A percentile compares a stretch with the other conserved stretches of the same genome.
phyloP scores from a whole-genome alignment of 2,888 invertebrate genomes.

The Patella pellucida region DNA sequence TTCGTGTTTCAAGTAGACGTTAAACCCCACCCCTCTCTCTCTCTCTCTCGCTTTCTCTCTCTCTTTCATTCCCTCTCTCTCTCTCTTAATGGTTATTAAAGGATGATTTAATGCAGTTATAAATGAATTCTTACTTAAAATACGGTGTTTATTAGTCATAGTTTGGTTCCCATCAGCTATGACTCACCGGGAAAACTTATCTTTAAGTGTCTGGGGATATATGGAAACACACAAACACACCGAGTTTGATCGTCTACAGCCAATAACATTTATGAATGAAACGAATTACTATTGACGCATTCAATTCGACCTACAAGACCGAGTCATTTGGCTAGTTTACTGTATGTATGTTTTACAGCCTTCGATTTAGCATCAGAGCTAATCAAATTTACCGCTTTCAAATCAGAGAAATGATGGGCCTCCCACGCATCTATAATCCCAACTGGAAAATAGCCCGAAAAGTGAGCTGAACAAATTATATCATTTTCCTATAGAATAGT shows the following conservation, averaged over 20 bases:
- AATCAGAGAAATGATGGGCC: background rate
- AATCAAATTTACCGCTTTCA: constrained; percentile 9
- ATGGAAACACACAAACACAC: too few relatives aligned
- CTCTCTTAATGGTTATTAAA: too few relatives aligned
- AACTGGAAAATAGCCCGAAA: constrained; percentile 10
- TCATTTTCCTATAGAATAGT: constrained; percentile 8
- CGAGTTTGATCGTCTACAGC: background rate
- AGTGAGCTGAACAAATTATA: constrained; percentile 5
- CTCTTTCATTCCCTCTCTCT: too few relatives aligned
- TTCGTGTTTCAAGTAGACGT: too few relatives aligned
- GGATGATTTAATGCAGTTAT: too few relatives aligned
- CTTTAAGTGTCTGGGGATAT: background rate
- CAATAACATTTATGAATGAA: constrained; percentile 11
- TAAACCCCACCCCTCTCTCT: too few relatives aligned
- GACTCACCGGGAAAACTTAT: background rate
- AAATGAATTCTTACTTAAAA: background rate
- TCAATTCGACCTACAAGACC: background rate
- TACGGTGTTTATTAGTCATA: constrained; percentile 2
- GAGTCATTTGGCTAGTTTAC: background rate
- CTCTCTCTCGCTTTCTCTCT: too few relatives aligned
- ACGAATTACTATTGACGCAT: constrained; percentile 3
- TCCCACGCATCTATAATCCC: constrained; percentile 5
- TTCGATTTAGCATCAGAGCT: background rate
- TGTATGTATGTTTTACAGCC: background rate
- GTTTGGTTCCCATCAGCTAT: background rate